A percentile compares a stretch with the other conserved stretches of the same genome.
phyloP scores from a whole-genome alignment of 2,888 invertebrate genomes.

The Cryptosula pallasiana region DNA sequence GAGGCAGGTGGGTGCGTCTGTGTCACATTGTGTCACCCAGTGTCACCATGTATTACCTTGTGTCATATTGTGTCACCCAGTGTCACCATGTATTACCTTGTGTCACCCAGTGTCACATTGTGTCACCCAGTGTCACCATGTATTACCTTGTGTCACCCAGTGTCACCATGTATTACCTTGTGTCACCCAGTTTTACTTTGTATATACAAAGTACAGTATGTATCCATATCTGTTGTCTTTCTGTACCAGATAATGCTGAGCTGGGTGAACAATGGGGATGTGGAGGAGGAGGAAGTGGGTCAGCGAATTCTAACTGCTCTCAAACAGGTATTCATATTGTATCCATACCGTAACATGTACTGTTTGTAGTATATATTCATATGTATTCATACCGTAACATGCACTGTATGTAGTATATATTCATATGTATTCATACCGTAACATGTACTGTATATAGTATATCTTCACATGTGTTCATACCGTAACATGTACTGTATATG shows the following conservation, averaged over 20 bases:
- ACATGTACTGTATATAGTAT: no score
- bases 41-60: background rate
- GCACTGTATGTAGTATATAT: no score
- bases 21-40: background rate
- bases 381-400: no score
- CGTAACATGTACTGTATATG: no score
- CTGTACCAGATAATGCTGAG: slow-evolving; percentile 38
- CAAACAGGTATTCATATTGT: slow-evolving; percentile 58
- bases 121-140: background rate
- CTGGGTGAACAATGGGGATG: slow-evolving; percentile 40
- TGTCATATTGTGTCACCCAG: background rate
- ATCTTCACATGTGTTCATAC: no score
- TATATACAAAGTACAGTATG: background rate
- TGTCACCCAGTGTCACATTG: background rate
- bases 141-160: background rate
- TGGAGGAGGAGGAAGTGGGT: slow-evolving; percentile 65
- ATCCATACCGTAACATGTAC: no score
- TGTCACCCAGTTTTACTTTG: background rate
- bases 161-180: background rate
- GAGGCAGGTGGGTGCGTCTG: slow-evolving; percentile 35
- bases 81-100: background rate
- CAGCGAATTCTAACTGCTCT: slow-evolving; percentile 70
- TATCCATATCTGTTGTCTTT: background rate
- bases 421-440: no score
- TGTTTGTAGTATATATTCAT: no score